Conservation (phyloP, 2,113 vertebrate species). For the Silurus meridionalis region DNA sequence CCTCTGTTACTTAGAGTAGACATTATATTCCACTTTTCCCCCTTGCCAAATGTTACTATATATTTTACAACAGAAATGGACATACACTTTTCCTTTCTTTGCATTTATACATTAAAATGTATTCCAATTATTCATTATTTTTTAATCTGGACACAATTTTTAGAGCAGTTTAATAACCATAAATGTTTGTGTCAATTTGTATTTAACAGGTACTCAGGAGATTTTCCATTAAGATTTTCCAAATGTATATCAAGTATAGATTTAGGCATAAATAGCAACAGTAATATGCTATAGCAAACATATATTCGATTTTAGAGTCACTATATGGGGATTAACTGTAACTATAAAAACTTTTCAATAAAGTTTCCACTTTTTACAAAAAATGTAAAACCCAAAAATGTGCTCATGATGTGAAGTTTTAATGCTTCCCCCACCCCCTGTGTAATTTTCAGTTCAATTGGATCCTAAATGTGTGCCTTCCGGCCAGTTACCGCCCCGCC, state of each 20-base stretch:
- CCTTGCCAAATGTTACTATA: neutral
- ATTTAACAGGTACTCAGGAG: neutral
- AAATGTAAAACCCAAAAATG: neutral
- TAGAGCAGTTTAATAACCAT: neutral
- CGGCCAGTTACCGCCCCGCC: slow-evolving; percentile 18
- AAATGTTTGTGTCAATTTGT: neutral
- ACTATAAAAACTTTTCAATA: neutral
- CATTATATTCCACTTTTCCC: neutral
- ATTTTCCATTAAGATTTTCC: too few species aligned
- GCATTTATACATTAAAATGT: neutral
- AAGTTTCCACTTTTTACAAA: neutral
- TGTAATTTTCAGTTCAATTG: slow-evolving; percentile 31
- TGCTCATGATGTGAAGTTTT: neutral
- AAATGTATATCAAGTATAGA: too few species aligned
- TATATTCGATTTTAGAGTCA: neutral
- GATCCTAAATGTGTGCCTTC: slow-evolving; percentile 16
- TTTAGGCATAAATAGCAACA: neutral
- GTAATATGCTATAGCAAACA: neutral
- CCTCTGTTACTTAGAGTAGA: neutral
- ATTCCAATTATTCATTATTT: neutral
- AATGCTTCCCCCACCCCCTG: neutral
- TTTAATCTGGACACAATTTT: neutral
- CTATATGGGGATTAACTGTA: too few species aligned
- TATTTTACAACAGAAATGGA: neutral
- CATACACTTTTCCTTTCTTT: neutral